Conservation (phyloP, 2,888 invertebrate species). For the Hirtodrosophila alboralis region DNA sequence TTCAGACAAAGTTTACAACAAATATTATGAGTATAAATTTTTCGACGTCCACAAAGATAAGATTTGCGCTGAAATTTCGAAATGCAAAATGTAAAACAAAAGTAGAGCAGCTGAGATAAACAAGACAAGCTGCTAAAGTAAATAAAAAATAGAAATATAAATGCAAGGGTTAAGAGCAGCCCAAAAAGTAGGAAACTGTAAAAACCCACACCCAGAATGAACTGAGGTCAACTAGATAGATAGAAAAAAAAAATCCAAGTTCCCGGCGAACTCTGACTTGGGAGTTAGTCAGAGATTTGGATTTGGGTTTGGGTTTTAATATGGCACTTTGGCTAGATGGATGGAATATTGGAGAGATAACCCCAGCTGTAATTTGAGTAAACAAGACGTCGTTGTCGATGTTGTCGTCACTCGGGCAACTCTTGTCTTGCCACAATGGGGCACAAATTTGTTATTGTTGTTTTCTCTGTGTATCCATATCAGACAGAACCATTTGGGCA, state of each 20-base stretch:
- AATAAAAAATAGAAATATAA: no score
- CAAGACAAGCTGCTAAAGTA: conserved; percentile 23
- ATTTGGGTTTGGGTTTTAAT: conserved; percentile 39
- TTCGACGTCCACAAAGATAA: conserved; percentile 12
- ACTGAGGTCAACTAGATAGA: conserved; percentile 52
- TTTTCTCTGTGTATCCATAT: conserved; percentile 72
- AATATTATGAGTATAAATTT: conserved; percentile 16
- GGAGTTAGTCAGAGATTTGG: no score
- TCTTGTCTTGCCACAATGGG: conserved; percentile 48
- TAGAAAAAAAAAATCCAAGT: neutral
- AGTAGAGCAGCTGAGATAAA: conserved; percentile 45
- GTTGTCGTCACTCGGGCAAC: conserved; percentile 56
- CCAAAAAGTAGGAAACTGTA: neutral
- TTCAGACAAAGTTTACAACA: conserved; percentile 19
- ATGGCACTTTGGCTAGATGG: no score
- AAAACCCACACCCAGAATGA: conserved; percentile 21
- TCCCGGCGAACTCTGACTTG: conserved; percentile 32
- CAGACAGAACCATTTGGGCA: conserved; percentile 44
- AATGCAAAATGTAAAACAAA: conserved; percentile 47
- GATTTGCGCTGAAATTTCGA: conserved; percentile 35
- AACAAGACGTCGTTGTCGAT: conserved; percentile 54
- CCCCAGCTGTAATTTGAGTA: conserved; percentile 70
- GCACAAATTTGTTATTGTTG: conserved; percentile 75
- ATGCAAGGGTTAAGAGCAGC: conserved; percentile 9
- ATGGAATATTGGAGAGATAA: conserved; percentile 57